These are phyloP conservation scores for Mesodorylaimus sp. DNA, from an alignment of 2,888 invertebrate genomes.

Conservation along the genomic window DNA sequence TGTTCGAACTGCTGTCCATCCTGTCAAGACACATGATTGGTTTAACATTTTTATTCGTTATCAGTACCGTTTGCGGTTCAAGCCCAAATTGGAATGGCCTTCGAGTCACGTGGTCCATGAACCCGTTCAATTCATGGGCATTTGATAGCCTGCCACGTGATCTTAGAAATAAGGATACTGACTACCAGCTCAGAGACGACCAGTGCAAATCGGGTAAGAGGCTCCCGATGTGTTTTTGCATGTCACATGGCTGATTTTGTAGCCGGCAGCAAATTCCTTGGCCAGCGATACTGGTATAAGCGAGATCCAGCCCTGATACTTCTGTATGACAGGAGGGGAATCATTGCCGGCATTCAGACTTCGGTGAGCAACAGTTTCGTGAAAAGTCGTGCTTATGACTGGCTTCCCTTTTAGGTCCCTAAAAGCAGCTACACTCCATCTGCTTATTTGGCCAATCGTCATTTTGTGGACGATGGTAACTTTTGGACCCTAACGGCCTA, in stretches of 20 bases:
- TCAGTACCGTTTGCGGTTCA: too few relatives aligned
- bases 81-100: too few relatives aligned
- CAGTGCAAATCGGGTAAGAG: neutral
- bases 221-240: neutral
- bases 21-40: too few relatives aligned
- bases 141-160: conserved; percentile 1
- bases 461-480: conserved; percentile 12
- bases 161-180: neutral
- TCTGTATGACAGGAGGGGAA: conserved; percentile 28
- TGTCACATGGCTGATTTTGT: neutral
- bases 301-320: conserved; percentile 25
- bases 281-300: conserved; percentile 25
- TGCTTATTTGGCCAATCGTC: neutral
- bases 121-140: neutral
- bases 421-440: neutral
- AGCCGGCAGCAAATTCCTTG: conserved; percentile 16
- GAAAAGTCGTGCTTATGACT: too few relatives aligned
- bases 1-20: too few relatives aligned
- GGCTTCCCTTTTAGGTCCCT: too few relatives aligned
- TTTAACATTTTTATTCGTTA: too few relatives aligned
- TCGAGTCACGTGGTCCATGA: conserved; percentile 2
- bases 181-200: neutral
- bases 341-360: conserved; percentile 31
- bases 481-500: conserved; percentile 17
- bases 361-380: conserved; percentile 19